Conservation (phyloP, 2,888 invertebrate genomes). For the Eretmocerus hayati region DNA sequence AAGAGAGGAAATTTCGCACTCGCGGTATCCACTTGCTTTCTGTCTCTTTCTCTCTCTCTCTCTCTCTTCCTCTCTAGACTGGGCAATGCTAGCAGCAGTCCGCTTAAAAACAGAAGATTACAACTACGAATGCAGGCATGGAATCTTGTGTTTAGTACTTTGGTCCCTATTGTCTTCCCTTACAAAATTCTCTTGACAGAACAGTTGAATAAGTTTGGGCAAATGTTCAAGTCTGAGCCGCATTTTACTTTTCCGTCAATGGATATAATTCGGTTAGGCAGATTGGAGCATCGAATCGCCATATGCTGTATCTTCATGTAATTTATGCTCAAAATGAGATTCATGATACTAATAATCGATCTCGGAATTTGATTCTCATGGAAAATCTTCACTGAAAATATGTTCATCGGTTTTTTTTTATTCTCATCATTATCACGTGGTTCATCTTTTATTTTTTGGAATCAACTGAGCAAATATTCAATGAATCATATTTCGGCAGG, state of each 20-base stretch:
- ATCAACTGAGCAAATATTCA: no score
- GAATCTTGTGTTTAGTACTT: constrained; percentile 12
- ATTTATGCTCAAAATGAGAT: no score
- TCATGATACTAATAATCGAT: no score
- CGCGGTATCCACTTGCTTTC: background rate
- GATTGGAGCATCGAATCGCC: no score
- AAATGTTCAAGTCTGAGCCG: constrained; percentile 10
- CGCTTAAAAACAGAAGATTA: constrained; percentile 23
- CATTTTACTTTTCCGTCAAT: background rate
- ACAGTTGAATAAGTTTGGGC: constrained; percentile 7
- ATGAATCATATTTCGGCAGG: no score
- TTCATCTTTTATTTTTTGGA: no score
- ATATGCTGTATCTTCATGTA: no score
- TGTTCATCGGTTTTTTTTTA: no score
- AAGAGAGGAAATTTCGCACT: constrained; percentile 21
- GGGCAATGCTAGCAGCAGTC: background rate
- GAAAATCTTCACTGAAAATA: no score
- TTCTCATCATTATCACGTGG: no score
- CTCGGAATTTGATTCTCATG: no score
- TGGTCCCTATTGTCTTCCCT: constrained; percentile 6
- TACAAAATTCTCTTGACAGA: constrained; percentile 5
- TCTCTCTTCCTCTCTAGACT: background rate
- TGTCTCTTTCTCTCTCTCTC: background rate
- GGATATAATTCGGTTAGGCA: background rate
- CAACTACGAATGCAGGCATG: constrained; percentile 8